These are phyloP conservation scores for Myotis planiceps DNA, from an alignment of 2,797 vertebrate species.

Conservation along the genomic window DNA sequence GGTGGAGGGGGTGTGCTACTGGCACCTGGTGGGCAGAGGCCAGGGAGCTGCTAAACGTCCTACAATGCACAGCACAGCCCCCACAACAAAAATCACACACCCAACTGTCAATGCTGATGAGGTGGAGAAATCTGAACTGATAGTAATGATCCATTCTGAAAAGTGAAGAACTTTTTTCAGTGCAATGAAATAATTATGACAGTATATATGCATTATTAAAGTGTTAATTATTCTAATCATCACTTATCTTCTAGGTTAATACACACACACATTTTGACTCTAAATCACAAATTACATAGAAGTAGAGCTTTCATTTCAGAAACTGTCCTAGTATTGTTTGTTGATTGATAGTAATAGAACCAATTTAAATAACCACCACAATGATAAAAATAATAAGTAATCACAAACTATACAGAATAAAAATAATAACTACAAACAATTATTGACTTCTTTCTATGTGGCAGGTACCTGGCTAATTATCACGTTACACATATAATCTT, in stretches of 20 bases:
- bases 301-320: neutral
- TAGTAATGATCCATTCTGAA: neutral
- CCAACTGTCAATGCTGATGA: neutral
- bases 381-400: neutral
- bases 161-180: neutral
- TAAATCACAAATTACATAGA: neutral
- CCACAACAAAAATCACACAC: neutral
- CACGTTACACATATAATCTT: neutral
- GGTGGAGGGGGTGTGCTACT: neutral
- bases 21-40: neutral
- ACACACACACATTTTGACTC: neutral
- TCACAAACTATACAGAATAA: neutral
- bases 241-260: neutral
- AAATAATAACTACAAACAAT: neutral
- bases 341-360: neutral
- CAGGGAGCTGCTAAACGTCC: neutral
- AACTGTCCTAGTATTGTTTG: neutral
- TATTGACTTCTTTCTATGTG: neutral
- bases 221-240: neutral
- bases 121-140: neutral
- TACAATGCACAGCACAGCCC: neutral
- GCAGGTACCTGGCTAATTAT: neutral
- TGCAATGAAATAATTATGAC: neutral
- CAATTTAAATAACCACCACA: neutral
- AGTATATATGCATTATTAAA: neutral